Conservation (phyloP, 2,888 invertebrate species). For the Saturnia japonica region DNA sequence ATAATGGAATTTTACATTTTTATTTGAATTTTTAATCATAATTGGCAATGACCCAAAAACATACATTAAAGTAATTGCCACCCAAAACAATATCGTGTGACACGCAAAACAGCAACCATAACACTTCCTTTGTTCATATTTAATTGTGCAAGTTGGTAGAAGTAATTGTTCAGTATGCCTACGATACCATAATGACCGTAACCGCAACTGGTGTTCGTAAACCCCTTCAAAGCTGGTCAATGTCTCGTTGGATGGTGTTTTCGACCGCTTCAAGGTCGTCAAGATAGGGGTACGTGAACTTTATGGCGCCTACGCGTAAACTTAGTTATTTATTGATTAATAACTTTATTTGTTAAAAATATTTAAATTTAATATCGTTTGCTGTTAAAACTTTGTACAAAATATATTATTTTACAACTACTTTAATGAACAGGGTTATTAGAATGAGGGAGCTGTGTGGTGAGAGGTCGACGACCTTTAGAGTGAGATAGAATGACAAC, state of each 20-base stretch:
- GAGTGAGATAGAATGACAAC: slow-evolving; percentile 79
- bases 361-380: slow-evolving; percentile 24
- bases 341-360: not conserved
- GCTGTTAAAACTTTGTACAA: slow-evolving; percentile 36
- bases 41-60: slow-evolving; percentile 7
- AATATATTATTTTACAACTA: slow-evolving; percentile 51
- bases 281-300: slow-evolving; percentile 67
- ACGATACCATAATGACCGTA: slow-evolving; percentile 59
- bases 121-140: slow-evolving; percentile 67
- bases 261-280: slow-evolving; percentile 75
- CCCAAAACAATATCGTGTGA: slow-evolving; percentile 59
- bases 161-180: slow-evolving; percentile 68
- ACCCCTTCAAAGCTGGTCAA: slow-evolving; percentile 61
- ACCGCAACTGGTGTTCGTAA: slow-evolving; percentile 56
- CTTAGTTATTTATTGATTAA: not conserved
- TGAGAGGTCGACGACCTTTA: slow-evolving; percentile 75
- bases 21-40: not conserved
- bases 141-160: slow-evolving; percentile 69
- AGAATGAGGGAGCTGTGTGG: slow-evolving; percentile 71
- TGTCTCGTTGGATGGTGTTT: slow-evolving; percentile 63
- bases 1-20: not conserved
- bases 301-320: slow-evolving; percentile 43
- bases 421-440: slow-evolving; percentile 71
- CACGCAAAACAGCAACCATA: slow-evolving; percentile 65
- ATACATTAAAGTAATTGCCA: slow-evolving; percentile 42